Evolutionary conservation across 2,888 invertebrate genomes (phyloP), one percentile per base, ranked within the genome.

Genomic region (Agrochola lychnidis): DNA sequence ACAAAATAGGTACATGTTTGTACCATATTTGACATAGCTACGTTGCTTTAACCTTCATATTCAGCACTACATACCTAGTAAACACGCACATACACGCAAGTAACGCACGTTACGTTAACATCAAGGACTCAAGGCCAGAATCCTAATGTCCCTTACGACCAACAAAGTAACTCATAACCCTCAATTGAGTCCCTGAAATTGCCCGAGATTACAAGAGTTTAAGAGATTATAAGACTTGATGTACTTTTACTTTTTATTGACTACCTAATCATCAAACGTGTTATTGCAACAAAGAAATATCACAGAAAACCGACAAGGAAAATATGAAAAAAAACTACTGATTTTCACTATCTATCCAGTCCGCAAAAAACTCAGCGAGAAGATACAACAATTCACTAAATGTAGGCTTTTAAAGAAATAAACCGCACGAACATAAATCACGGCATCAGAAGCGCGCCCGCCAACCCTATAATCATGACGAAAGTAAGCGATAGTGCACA

Each of bases 401-500:
- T 53, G 22, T 25, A 71, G 71, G 79, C 61, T 66, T 74, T 69
- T 69, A 64, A 68, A 84, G 40, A 66, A 66, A 56, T 69, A 51
- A 69, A 84, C 40, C 16, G 51, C 36, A 12, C 25, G 67, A 51
- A 72, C 74, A 84, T 82, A 81, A 84, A 78, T 85, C 78, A 73
- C 30, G 10, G 64, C 59, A 63, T 78, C 80, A 78, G 70, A 64
- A 74, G 86, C 79, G 70, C 61, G 40, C 12, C 36, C 53, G 85
- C 14, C 89, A 91, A 51, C 91, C 91, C 90, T 90, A 87, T 79
- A 74, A 72, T 82, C 81, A 89, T 87, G 84, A 87, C 87, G 81
- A 82, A 82, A 88, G 90, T 90, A 89, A 90, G 89, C 90, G 89
- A 90, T 91, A 91, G 90, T 84, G 91, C 91, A 91, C 90, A 89